Base-by-base conservation (phyloP, 2,113 vertebrate genomes). In the Rhinolophus sinicus region DNA sequence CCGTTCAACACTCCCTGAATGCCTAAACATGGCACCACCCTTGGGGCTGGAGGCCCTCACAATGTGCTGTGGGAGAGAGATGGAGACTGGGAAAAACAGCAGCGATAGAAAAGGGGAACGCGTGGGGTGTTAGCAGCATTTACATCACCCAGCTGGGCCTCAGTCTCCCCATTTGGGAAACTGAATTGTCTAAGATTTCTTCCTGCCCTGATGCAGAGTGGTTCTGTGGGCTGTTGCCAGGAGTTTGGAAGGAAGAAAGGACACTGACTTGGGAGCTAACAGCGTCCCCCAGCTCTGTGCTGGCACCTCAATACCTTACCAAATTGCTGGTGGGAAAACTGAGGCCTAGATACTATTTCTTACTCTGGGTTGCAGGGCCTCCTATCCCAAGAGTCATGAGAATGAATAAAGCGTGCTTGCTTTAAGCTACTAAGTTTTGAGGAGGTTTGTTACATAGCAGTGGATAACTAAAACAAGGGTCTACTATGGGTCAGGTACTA, bases 11-110 rank as follows among this genome's bases (percentile, higher is more conserved):
- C 56, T 4, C 54, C 47, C 75, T 33, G 52, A 64, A 35, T 15
- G 19, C 50, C 35, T 44, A 8, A 8, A 12, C 64, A 44, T 0
- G 0, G 21, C 9, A 11, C 7, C 19, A 21, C 26, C 33, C 11
- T 22, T 1, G 1, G 7, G 64, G 5, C 10, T 50, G 47, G 47
- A 11, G 12, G 47, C 12, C 18, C 26, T 56, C 11, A 2, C 15
- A 21, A 26, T 77, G 52, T 86, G 58, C 0, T 81, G n/a, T 30
- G 56, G 67, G 64, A 56, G 50, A 47, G 38, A 65, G 30, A 47
- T 1, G 14, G 28, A n/a, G 15, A 52, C 2, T 0, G 11, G 30
- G 52, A 40, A 62, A 80, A 78, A 22, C 22, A 44, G 50, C 2
- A 24, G 12, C 16, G 21, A 38, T 21, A 58, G 87, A 54, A 58